Evolutionary conservation across 2,888 invertebrate genomes (phyloP), one percentile per base, ranked within the genome.

Genomic region (Oscheius sp.): DNA sequence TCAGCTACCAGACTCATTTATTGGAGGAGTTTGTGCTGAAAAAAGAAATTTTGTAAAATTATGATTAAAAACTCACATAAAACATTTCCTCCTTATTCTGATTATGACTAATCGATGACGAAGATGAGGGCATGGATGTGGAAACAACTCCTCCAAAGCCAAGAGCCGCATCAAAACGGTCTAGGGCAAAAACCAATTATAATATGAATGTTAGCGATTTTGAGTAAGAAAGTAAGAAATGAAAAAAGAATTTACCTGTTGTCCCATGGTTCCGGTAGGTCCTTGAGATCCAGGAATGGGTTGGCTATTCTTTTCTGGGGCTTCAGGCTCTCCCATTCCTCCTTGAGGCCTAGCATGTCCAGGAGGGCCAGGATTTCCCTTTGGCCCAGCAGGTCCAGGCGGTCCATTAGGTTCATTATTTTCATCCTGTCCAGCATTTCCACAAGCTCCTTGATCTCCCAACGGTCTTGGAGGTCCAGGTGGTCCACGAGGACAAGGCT

Each of bases 251-350:
- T n/a, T n/a, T 27, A 61, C 75, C 75, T 25, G 72, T 61, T 10
- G 42, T 61, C 61, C 61, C 20, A 61, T 23, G 12, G 53, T 39
- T 70, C 77, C 77, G 17, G 73, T 67, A 23, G 63, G 58, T 64
- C 82, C 82, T 27, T 78, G 71, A 15, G 55, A 37, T 61, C 82
- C 82, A n/a, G 76, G 72, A 48, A 71, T 80, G 48, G 81, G 81
- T 33, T 72, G 65, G 23, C 71, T 45, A 45, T 61, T 61, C 3
- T n/a, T 31, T 45, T 45, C 61, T 2, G 61, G 45, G 0, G 27
- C 27, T 42, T 45, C 61, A 1, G 27, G 61, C 31, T 61, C 27
- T 45, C 61, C 61, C 23, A 27, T 39, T 1, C n/a, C 29, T 27
- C 61, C 61, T 8, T 45, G 42, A 17, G 45, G 17, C 27, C 61